A percentile compares a stretch with the other conserved stretches of the same genome.
Evolutionary conservation across 2,888 invertebrate species (phyloP).

Genomic region (Azorinus chamasolen): DNA sequence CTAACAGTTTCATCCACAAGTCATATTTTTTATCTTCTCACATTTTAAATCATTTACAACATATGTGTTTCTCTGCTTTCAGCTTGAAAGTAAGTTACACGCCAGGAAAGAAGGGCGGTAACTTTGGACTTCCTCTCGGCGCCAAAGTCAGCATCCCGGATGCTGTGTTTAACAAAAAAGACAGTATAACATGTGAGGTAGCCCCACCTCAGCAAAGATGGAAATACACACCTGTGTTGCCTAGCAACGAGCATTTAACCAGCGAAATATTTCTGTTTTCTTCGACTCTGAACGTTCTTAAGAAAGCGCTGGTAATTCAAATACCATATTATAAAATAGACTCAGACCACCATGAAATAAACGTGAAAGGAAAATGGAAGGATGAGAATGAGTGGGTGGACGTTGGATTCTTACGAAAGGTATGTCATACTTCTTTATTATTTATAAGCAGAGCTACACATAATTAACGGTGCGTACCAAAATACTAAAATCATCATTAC

Average conservation of each 20-base stretch:
- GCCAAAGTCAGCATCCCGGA: slow-evolving; percentile 80
- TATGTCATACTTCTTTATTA: slow-evolving; percentile 35
- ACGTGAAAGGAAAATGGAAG: slow-evolving; percentile 80
- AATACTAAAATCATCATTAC: too few species aligned
- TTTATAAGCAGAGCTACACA: too few species aligned
- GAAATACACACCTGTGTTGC: slow-evolving; percentile 70
- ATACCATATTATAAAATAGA: slow-evolving; percentile 78
- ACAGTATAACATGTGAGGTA: slow-evolving; percentile 79
- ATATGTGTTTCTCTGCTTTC: too few species aligned
- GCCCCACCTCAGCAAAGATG: slow-evolving; percentile 78
- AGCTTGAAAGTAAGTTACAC: slow-evolving; percentile 75
- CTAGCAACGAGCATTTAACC: slow-evolving; percentile 71
- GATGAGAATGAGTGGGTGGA: slow-evolving; percentile 81
- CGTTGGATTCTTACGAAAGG: slow-evolving; percentile 78
- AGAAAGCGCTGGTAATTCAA: slow-evolving; percentile 73
- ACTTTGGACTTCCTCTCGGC: slow-evolving; percentile 81
- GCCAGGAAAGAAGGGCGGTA: slow-evolving; percentile 83
- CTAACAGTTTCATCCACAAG: too few species aligned
- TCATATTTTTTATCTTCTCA: too few species aligned
- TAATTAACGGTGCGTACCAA: too few species aligned
- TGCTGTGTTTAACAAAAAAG: slow-evolving; percentile 78
- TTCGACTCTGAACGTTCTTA: slow-evolving; percentile 67
- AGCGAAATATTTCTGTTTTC: slow-evolving; percentile 79
- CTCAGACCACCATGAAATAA: slow-evolving; percentile 74
- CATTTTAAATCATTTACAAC: too few species aligned